phyloP scores from a whole-genome alignment of 2,113 vertebrate species.

The Conger conger region DNA sequence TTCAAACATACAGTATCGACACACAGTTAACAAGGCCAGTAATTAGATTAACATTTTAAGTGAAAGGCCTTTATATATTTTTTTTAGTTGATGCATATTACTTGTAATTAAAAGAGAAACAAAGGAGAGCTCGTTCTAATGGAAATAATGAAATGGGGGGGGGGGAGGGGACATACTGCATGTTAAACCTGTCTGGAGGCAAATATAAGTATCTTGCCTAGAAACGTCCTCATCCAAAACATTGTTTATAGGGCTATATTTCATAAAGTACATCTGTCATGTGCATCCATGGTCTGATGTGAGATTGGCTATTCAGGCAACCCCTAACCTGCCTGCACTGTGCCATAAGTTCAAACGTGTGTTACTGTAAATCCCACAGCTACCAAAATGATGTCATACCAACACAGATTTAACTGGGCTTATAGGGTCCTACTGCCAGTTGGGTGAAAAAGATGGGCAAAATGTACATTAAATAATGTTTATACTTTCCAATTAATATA shows the following conservation, averaged over 20 bases:
- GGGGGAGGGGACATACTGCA: not conserved
- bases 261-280: not conserved
- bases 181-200: not conserved
- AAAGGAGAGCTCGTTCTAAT: not conserved
- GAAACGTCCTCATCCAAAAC: no score
- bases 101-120: not conserved
- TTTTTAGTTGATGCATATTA: not conserved
- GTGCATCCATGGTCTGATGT: not conserved
- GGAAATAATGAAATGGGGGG: not conserved
- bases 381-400: conserved; percentile 46
- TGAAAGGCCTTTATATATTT: not conserved
- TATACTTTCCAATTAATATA: not conserved
- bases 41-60: not conserved
- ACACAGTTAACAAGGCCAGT: not conserved
- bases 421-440: conserved; percentile 30
- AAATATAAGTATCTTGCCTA: conserved; percentile 44
- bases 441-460: conserved; percentile 30
- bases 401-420: conserved; percentile 44
- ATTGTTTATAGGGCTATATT: conserved; percentile 31
- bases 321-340: not conserved
- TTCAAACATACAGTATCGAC: not conserved
- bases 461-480: conserved; percentile 27
- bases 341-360: conserved; percentile 40
- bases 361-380: conserved; percentile 56
- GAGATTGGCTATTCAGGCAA: not conserved